Evolutionary conservation across 2,113 vertebrate genomes (phyloP).

Genomic region (Polypterus bichir): DNA sequence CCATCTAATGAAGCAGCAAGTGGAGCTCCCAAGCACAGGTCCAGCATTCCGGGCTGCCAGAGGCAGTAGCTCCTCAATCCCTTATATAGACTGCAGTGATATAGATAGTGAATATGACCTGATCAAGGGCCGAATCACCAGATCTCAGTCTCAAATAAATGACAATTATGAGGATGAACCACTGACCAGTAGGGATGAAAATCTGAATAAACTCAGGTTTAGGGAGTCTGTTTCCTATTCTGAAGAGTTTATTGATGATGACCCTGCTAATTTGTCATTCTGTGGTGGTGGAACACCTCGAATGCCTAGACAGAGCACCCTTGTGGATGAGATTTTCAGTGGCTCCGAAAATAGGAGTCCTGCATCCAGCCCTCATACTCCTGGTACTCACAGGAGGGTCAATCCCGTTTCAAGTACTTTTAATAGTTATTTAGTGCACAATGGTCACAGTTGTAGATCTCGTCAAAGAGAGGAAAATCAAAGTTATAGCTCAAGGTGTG

Average conservation of each 20-base stretch:
- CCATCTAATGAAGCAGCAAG: constrained; percentile 46
- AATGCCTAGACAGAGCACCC: constrained; percentile 52
- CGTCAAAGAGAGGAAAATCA: constrained; percentile 26
- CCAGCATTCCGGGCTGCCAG: constrained; percentile 69
- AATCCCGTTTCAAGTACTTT: constrained; percentile 47
- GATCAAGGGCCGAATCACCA: constrained; percentile 51
- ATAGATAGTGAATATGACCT: constrained; percentile 71
- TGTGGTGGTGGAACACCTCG: constrained; percentile 43
- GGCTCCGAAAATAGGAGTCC: constrained; percentile 46
- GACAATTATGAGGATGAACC: constrained; percentile 62
- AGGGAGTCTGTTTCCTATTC: constrained; percentile 52
- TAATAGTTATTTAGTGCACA: constrained; percentile 56
- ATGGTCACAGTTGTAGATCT: constrained; percentile 40
- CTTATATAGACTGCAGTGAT: constrained; percentile 76
- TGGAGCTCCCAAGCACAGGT: constrained; percentile 82
- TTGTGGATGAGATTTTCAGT: constrained; percentile 50
- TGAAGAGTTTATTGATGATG: constrained; percentile 48
- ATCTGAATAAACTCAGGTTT: constrained; percentile 31
- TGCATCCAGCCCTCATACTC: constrained; percentile 35
- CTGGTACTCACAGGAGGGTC: constrained; percentile 47
- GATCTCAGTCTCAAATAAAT: constrained; percentile 60
- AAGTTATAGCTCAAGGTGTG: constrained; percentile 17
- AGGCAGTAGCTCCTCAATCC: constrained; percentile 68
- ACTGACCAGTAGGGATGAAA: constrained; percentile 47
- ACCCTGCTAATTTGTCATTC: constrained; percentile 46